Evolutionary conservation across 2,797 vertebrate species (phyloP).

Genomic region (Neosilurus hyrtlii): DNA sequence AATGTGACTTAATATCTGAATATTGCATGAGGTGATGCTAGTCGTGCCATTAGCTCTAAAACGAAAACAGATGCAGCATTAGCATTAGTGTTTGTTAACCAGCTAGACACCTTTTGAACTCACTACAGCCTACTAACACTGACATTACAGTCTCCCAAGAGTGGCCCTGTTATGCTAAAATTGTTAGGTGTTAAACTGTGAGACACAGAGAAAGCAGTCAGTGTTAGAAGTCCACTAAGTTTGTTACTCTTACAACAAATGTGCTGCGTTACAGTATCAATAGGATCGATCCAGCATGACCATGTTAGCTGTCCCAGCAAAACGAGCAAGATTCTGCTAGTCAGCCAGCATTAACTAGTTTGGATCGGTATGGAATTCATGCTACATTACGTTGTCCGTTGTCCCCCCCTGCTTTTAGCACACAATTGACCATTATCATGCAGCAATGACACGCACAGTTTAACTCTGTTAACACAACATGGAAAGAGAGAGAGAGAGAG

Average conservation of each 20-base stretch:
- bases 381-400: background rate
- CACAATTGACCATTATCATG: constrained; percentile 53
- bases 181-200: background rate
- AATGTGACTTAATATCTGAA: background rate
- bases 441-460: constrained; percentile 40
- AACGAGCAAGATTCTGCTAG: background rate
- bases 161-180: background rate
- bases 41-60: background rate
- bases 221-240: background rate
- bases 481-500: constrained; percentile 26
- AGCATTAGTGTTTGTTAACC: background rate
- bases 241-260: background rate
- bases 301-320: background rate
- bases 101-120: background rate
- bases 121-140: constrained; percentile 2
- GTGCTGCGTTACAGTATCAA: background rate
- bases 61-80: constrained; percentile 8
- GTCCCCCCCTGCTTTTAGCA: background rate
- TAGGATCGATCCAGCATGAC: background rate
- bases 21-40: background rate
- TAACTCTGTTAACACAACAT: constrained; percentile 51
- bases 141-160: constrained; percentile 10
- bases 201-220: background rate
- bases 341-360: constrained; percentile 12
- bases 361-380: background rate